Base-by-base conservation (phyloP, 2,888 invertebrate species). In the Hofmannophila pseudospretella region DNA sequence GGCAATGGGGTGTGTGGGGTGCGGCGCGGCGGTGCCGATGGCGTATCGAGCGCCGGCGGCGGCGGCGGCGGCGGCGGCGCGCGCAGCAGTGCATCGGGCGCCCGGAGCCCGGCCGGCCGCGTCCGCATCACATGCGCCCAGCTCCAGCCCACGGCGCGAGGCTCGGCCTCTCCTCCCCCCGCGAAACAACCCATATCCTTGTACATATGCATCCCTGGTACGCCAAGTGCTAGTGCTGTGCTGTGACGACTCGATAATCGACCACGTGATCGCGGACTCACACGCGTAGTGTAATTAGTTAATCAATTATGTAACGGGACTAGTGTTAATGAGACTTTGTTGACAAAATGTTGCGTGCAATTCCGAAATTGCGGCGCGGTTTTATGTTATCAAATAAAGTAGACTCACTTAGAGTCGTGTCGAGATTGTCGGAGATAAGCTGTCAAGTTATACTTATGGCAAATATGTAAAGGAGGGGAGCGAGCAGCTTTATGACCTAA, bases 51-150 rank as follows among this genome's bases (percentile, higher is more conserved):
- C 73, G 71, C 41, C 45, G 62, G 54, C 51, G 60, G 55, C 59
- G 58, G 67, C 67, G 67, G 61, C 67, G 68, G 74, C 59, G 58
- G 67, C 67, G 68, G 61, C 67, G 69, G 74, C 73, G 76, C 71
- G 67, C 71, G 69, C 68, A 62, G 49, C 69, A 76, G 76, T 78
- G 69, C 70, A 66, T 53, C 64, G 64, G 64, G 54, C 57, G 65
- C 57, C 51, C 51, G 58, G 61, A 62, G 56, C 68, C 67, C 62
- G 67, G 63, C 55, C 65, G 71, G 71, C 59, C 76, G 77, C 65
- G 66, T 71, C 58, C 19, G 37, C 34, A 40, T 34, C 46, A 42
- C 20, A 67, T 65, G 72, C 65, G 54, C 50, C 41, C 57, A 49
- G 51, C 47, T 44, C 53, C 63, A 57, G 55, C 54, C 58, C 43